These are phyloP conservation scores for Chalcis sispes DNA, from an alignment of 2,888 invertebrate genomes.

Conservation along the genomic window DNA sequence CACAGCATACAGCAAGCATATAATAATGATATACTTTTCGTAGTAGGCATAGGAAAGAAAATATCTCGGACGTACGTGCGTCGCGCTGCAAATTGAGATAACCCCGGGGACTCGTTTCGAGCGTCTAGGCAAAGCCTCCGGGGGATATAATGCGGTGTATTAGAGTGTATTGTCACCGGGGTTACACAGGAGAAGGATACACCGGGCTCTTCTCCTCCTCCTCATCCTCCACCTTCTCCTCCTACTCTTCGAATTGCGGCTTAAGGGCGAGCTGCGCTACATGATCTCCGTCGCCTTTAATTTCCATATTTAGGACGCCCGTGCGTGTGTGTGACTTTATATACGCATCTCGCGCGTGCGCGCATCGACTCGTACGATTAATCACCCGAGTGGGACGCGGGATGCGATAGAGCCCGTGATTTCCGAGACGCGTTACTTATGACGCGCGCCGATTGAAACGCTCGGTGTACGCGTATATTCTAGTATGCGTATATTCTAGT, in stretches of 20 bases:
- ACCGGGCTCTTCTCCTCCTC: too few relatives aligned
- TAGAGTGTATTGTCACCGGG: conserved; percentile 65
- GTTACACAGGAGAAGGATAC: too few relatives aligned
- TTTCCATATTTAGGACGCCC: conserved; percentile 37
- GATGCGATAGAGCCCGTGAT: conserved; percentile 7
- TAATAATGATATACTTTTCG: conserved; percentile 31
- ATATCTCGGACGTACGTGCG: conserved; percentile 46
- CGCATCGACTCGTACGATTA: conserved; percentile 7
- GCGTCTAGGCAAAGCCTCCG: conserved; percentile 35
- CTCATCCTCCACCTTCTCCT: too few relatives aligned
- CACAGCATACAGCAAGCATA: too few relatives aligned
- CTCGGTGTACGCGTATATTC: too few relatives aligned
- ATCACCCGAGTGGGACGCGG: neutral
- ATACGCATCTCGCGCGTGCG: neutral
- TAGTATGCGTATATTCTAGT: too few relatives aligned
- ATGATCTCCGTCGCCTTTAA: conserved; percentile 55
- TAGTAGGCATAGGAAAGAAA: too few relatives aligned
- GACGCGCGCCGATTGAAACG: too few relatives aligned
- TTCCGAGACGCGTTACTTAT: too few relatives aligned
- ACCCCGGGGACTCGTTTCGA: conserved; percentile 61
- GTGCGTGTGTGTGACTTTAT: neutral
- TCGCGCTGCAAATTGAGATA: conserved; percentile 71
- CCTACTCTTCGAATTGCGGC: conserved; percentile 68
- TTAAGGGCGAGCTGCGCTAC: conserved; percentile 66
- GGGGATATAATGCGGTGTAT: conserved; percentile 69